These are phyloP conservation scores for Mechanitis messenoides DNA, from an alignment of 2,888 invertebrate species.

Conservation along the genomic window DNA sequence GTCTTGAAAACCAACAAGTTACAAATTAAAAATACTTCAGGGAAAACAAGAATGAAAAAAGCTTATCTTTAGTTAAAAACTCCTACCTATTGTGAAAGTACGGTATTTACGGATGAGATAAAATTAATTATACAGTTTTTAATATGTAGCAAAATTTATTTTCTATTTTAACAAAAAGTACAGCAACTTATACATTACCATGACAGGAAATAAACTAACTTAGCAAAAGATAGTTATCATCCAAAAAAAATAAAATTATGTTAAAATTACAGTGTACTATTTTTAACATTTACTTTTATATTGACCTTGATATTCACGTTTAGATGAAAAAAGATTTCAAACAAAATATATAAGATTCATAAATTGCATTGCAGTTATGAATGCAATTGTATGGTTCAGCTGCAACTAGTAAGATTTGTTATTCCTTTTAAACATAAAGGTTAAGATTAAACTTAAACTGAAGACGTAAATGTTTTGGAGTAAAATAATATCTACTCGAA, in stretches of 20 bases:
- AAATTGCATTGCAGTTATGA: slow-evolving; percentile 14
- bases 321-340: background rate
- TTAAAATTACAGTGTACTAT: no score
- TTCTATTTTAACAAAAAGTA: no score
- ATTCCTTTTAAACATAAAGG: background rate
- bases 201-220: no score
- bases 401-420: slow-evolving; percentile 13
- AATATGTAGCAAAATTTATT: no score
- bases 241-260: no score
- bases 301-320: background rate
- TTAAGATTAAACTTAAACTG: background rate
- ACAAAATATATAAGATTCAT: slow-evolving; percentile 9
- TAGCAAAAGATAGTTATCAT: no score
- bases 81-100: no score
- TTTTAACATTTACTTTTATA: background rate
- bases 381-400: slow-evolving; percentile 12
- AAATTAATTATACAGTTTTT: no score
- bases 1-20: background rate
- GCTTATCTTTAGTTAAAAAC: background rate
- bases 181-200: no score
- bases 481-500: no score
- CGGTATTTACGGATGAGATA: no score
- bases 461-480: no score
- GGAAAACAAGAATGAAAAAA: background rate
- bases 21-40: background rate